Percentiles rank a stretch among this genome's conserved stretches.
Conservation (phyloP, 1,140 invertebrate species). For the Cephus cinctus region DNA sequence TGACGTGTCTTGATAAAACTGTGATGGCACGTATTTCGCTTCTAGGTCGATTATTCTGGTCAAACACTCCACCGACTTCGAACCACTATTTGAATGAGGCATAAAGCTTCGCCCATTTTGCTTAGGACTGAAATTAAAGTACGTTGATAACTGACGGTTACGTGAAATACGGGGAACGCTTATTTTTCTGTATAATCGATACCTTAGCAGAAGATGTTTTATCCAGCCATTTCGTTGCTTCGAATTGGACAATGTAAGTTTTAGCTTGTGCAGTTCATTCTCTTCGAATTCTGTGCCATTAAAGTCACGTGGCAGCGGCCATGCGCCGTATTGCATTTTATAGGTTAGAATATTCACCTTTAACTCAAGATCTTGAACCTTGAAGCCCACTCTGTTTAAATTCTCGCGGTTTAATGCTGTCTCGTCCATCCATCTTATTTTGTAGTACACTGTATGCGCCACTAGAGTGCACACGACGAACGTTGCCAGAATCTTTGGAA, state of each 20-base stretch:
- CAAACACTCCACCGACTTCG: slow-evolving; percentile 10
- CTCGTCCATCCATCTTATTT: slow-evolving; percentile 12
- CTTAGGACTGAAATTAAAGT: slow-evolving; percentile 18
- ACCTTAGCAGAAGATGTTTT: slow-evolving; percentile 33
- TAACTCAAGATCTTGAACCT: slow-evolving; percentile 41
- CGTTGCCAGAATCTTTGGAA: slow-evolving; percentile 28
- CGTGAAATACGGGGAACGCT: neutral
- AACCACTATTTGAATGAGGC: slow-evolving; percentile 9
- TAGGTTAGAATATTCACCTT: slow-evolving; percentile 43
- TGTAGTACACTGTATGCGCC: slow-evolving; percentile 26
- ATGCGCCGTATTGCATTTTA: slow-evolving; percentile 44
- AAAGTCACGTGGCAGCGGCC: slow-evolving; percentile 34
- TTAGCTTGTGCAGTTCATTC: slow-evolving; percentile 21
- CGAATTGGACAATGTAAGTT: slow-evolving; percentile 24
- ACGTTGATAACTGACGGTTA: no score
- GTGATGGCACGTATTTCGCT: slow-evolving; percentile 11
- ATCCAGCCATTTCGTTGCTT: slow-evolving; percentile 29
- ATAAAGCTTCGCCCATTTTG: slow-evolving; percentile 7
- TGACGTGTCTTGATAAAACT: slow-evolving; percentile 6
- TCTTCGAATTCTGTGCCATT: slow-evolving; percentile 19
- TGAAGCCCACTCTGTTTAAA: slow-evolving; percentile 29
- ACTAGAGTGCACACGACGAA: slow-evolving; percentile 24
- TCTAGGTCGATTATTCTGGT: slow-evolving; percentile 19
- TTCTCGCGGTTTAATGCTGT: slow-evolving; percentile 17
- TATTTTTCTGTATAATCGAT: slow-evolving; percentile 4